A percentile compares a stretch with the other conserved stretches of the same genome.
phyloP scores from a whole-genome alignment of 2,888 invertebrate genomes.

The Drosophila mettleri region DNA sequence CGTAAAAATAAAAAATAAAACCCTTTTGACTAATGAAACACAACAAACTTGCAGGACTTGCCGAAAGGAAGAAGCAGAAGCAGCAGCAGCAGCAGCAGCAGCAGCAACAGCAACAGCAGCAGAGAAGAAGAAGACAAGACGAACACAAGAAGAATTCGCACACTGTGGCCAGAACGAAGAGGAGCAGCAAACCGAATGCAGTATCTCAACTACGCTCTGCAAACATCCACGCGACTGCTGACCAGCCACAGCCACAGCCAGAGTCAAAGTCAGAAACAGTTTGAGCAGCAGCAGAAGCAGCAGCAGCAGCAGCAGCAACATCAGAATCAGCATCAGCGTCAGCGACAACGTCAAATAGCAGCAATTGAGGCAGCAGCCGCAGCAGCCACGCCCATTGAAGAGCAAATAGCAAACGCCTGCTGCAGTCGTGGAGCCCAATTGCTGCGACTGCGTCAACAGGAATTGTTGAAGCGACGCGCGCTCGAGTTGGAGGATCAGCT shows the following conservation, averaged over 20 bases:
- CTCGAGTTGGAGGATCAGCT: constrained; percentile 69
- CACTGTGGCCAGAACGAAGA: constrained; percentile 74
- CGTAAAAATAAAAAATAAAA: constrained; percentile 27
- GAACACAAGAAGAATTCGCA: constrained; percentile 52
- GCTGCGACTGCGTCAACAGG: constrained; percentile 72
- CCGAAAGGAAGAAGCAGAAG: not conserved
- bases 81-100: not conserved
- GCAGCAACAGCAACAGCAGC: not conserved
- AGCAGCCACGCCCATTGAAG: constrained; percentile 47
- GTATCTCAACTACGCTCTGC: constrained; percentile 83
- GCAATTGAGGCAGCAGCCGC: constrained; percentile 25
- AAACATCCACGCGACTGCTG: constrained; percentile 83
- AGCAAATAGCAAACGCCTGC: constrained; percentile 69
- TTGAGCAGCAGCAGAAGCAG: constrained; percentile 8
- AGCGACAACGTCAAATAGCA: constrained; percentile 16
- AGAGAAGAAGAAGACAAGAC: constrained; percentile 10
- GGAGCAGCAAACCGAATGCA: constrained; percentile 82
- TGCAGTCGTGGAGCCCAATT: constrained; percentile 74
- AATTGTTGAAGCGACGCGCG: constrained; percentile 62
- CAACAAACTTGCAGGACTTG: constrained; percentile 43
- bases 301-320: constrained; percentile 10
- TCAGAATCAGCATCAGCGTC: constrained; percentile 10
- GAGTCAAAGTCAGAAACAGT: constrained; percentile 33
- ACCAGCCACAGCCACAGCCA: constrained; percentile 68
- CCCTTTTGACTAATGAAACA: constrained; percentile 33